Base-by-base conservation (phyloP, 2,797 vertebrate genomes). In the Bryconaethiops microstoma region DNA sequence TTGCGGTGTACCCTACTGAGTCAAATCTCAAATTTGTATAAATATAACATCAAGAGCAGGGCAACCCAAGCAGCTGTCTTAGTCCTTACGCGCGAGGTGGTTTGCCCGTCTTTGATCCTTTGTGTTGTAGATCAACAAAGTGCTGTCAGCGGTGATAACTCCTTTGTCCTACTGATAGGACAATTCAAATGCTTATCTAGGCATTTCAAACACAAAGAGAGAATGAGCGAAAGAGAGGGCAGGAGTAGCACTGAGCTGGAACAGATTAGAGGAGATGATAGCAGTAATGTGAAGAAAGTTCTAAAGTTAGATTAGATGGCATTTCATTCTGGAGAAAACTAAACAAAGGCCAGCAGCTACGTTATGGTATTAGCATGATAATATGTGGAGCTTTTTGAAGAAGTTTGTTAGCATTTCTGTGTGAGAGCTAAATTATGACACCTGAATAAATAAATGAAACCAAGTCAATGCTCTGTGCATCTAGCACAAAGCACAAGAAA, bases 51-150 rank as follows among this genome's bases (percentile, higher is more conserved):
- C 60, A 77, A 77, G 73, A 54, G 69, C 45, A 40, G 68, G 40
- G 21, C 67, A 52, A 52, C 48, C 23, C 35, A 59, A 59, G 40
- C 39, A 64, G 89, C 87, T 90, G 90, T 91, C 91, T 89, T 88
- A 86, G 86, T 90, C 85, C 83, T 89, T 87, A 88, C 52, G 89
- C 87, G 88, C 59, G 74, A 78, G 74, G 84, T 82, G 82, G 89
- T 93, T 92, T 91, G 91, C 88, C 88, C 86, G 7, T 75, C 91
- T 94, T 92, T 93, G 91, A 93, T 94, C 88, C 83, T 85, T 85
- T 62, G 84, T 80, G 87, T 86, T 91, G 90, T 89, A 88, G 89
- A 85, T 91, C 88, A 89, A 93, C 91, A 93, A 92, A 94, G 92
- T 50, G 64, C 83, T 86, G 86, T 80, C 83, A 82, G 60, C 69